Conservation (phyloP, 2,113 vertebrate species). For the Piaya cayana region DNA sequence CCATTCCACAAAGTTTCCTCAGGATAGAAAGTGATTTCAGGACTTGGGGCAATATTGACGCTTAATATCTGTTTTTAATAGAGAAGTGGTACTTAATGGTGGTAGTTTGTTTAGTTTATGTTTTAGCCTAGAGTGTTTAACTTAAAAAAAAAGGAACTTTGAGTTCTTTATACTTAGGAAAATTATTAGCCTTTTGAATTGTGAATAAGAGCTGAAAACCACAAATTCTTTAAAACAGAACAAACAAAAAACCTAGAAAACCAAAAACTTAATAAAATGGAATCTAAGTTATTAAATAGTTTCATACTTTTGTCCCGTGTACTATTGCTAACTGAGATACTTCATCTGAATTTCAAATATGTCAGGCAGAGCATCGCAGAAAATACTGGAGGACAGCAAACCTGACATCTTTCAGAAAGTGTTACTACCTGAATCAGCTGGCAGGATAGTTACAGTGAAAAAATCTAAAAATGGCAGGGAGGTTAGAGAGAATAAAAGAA, state of each 20-base stretch:
- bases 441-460: background rate
- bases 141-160: background rate
- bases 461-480: background rate
- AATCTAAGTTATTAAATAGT: background rate
- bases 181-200: background rate
- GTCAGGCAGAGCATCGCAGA: background rate
- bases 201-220: background rate
- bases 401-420: background rate
- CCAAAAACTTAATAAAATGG: background rate
- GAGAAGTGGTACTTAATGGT: background rate
- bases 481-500: background rate
- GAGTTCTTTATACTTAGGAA: background rate
- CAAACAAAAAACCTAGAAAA: background rate
- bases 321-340: background rate
- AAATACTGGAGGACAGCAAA: background rate
- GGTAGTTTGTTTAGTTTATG: background rate
- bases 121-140: background rate
- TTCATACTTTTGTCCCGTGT: background rate
- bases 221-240: background rate
- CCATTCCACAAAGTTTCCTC: background rate
- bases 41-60: background rate
- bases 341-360: background rate
- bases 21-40: background rate
- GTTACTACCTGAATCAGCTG: background rate
- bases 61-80: background rate